A percentile compares a stretch with the other conserved stretches of the same genome.
Evolutionary conservation across 2,888 invertebrate species (phyloP).

Genomic region (Gymnoscelis rufifasciata): DNA sequence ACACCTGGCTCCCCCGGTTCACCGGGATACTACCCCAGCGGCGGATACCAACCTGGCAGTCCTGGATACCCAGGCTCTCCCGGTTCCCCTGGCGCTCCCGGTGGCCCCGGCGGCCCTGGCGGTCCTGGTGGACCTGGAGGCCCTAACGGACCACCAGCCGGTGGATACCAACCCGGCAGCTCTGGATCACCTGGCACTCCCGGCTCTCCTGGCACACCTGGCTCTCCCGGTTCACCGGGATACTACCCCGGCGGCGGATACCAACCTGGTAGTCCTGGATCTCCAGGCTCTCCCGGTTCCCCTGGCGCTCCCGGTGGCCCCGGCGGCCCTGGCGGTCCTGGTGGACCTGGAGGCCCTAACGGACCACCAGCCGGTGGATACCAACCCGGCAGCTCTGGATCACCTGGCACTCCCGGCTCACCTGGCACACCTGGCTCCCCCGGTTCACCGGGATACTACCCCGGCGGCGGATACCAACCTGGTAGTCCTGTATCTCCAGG

Average conservation of each 20-base stretch:
- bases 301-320: conserved; percentile 21
- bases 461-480: conserved; percentile 22
- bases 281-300: conserved; percentile 17
- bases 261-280: conserved; percentile 19
- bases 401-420: conserved; percentile 31
- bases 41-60: conserved; percentile 26
- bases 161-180: too few species aligned
- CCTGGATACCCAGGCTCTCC: conserved; percentile 37
- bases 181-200: too few species aligned
- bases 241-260: conserved; percentile 14
- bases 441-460: conserved; percentile 30
- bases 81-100: conserved; percentile 19
- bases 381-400: conserved; percentile 25
- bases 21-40: conserved; percentile 13
- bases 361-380: conserved; percentile 28
- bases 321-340: too few species aligned
- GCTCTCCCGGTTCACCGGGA: too few species aligned
- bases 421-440: conserved; percentile 33
- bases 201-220: too few species aligned
- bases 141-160: conserved; percentile 16
- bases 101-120: neutral
- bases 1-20: neutral
- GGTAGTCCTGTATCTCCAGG: conserved; percentile 43
- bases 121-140: conserved; percentile 31
- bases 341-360: conserved; percentile 22